A percentile compares a stretch with the other conserved stretches of the same genome.
Conservation (phyloP, 2,888 invertebrate genomes). For the Stramonita haemastoma region DNA sequence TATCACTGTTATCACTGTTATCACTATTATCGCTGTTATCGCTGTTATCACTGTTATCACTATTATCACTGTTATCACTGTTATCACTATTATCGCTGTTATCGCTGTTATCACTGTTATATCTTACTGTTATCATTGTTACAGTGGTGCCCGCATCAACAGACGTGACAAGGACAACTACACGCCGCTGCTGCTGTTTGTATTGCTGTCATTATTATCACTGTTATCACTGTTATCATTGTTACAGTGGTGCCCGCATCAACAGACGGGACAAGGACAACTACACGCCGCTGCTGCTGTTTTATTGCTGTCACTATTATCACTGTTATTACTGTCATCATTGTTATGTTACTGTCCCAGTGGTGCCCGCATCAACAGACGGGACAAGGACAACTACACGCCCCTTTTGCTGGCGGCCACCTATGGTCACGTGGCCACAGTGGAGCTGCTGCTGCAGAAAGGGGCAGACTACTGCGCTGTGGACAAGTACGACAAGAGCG, state of each 20-base stretch:
- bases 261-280: slow-evolving; percentile 77
- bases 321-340: too few relatives aligned
- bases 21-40: too few relatives aligned
- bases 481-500: slow-evolving; percentile 78
- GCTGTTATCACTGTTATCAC: too few relatives aligned
- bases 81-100: too few relatives aligned
- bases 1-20: too few relatives aligned
- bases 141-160: slow-evolving; percentile 76
- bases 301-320: too few relatives aligned
- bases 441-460: slow-evolving; percentile 72
- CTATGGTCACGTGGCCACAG: slow-evolving; percentile 75
- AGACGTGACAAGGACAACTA: slow-evolving; percentile 76
- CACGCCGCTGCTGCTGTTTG: slow-evolving; percentile 77
- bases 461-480: slow-evolving; percentile 75
- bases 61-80: too few relatives aligned
- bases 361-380: slow-evolving; percentile 75
- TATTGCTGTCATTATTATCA: too few relatives aligned
- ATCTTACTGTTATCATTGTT: too few relatives aligned
- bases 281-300: slow-evolving; percentile 77
- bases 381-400: slow-evolving; percentile 78
- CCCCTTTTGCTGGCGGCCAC: slow-evolving; percentile 78
- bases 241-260: slow-evolving; percentile 73
- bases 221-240: too few relatives aligned
- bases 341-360: slow-evolving; percentile 51
- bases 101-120: too few relatives aligned